Base-by-base conservation (phyloP, 2,888 invertebrate species). In the Lasioglossum villosulum region DNA sequence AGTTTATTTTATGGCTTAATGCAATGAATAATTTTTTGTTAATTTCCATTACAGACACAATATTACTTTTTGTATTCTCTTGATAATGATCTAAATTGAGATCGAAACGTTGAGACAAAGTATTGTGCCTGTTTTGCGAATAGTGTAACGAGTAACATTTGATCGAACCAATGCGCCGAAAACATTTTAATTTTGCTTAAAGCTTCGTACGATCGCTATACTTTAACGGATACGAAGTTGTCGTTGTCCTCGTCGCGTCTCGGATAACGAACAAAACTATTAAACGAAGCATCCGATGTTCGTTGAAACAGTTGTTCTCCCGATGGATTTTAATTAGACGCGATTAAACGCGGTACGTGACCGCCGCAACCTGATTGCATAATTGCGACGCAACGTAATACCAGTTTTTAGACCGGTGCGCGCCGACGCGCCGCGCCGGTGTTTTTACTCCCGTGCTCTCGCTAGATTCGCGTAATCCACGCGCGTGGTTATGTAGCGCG, bases 381-480 rank as follows among this genome's bases (percentile, higher is more conserved):
- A 89, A 89, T 89, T 86, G 78, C 79, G 70, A 37, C 75, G 75
- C 78, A 80, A 79, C 80, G 83, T 85, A 86, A 86, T 79, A 59
- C 81, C 74, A 83, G 86, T 87, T 86, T 87, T 86, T 83, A 70
- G 71, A 52, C 30, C 63, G 77, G 10, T 37, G 66, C 59, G 59
- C 59, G 27, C 12, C 59, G 59, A 27, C 59, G 59, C 59, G 59
- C 3, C 56, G 12, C 56, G 30, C 19, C 37, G 30, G 16, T 63
- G 74, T 82, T 86, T 82, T 77, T 68, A 72, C 72, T 59, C 34
- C 19, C 37, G 37, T 48, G 63, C 48, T 34, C 84, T 71, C 71
- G 75, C 66, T 70, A 82, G 82, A 77, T 81, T 83, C 80, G 85
- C 83, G 88, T 78, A 83, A 88, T 77, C 80, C 82, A 37, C 81